These are phyloP conservation scores for Trisateles emortualis DNA, from an alignment of 2,888 invertebrate species.

Conservation along the genomic window DNA sequence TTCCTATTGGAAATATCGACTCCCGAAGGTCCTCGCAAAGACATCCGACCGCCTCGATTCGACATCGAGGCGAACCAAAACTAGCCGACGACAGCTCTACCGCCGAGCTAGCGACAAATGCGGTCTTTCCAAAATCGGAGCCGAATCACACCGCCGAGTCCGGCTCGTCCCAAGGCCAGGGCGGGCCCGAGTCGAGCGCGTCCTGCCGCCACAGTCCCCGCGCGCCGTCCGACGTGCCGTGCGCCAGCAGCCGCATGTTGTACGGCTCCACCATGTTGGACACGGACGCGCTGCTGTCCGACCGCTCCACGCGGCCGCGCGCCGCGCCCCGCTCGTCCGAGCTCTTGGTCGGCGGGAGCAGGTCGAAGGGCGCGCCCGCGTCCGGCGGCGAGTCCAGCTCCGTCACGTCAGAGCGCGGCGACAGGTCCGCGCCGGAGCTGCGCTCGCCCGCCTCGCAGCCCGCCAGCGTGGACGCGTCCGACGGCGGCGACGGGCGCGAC, in stretches of 20 bases:
- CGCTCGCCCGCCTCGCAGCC: slow-evolving; percentile 55
- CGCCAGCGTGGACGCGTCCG: slow-evolving; percentile 51
- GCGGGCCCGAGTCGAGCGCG: slow-evolving; percentile 79
- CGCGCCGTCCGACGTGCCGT: slow-evolving; percentile 65
- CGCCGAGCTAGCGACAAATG: neutral
- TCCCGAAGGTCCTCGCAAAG: slow-evolving; percentile 17
- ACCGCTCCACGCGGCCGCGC: slow-evolving; percentile 43
- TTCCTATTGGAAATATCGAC: slow-evolving; percentile 36
- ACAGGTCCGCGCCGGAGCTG: slow-evolving; percentile 57
- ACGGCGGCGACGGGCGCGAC: slow-evolving; percentile 36
- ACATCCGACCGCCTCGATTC: slow-evolving; percentile 1
- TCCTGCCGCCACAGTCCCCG: slow-evolving; percentile 83
- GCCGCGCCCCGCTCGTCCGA: slow-evolving; percentile 34
- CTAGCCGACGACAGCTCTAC: slow-evolving; percentile 10
- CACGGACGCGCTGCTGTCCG: slow-evolving; percentile 66
- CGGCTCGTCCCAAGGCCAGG: slow-evolving; percentile 83
- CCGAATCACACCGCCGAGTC: slow-evolving; percentile 78
- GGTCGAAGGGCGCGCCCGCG: slow-evolving; percentile 59
- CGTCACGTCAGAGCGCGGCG: slow-evolving; percentile 78
- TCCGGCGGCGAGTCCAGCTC: slow-evolving; percentile 73
- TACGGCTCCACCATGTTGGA: slow-evolving; percentile 79
- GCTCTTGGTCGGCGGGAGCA: slow-evolving; percentile 66
- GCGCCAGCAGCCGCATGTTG: slow-evolving; percentile 76
- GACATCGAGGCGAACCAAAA: slow-evolving; percentile 10
- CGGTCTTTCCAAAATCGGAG: neutral